phyloP scores from a whole-genome alignment of 2,797 vertebrate species.

The Brotula barbata region DNA sequence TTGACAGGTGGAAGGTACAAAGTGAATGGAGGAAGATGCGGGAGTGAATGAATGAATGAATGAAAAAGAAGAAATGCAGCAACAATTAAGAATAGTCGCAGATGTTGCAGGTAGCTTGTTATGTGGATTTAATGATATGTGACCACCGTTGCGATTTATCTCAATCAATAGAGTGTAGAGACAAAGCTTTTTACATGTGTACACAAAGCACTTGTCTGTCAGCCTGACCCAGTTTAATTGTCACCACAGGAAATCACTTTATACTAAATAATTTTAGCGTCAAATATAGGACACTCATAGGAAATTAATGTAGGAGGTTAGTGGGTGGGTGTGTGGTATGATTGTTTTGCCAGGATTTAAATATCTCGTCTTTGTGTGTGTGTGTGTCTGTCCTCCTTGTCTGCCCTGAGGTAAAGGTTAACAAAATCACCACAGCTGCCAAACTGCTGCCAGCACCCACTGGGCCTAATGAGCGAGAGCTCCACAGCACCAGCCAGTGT shows the following conservation, averaged over 20 bases:
- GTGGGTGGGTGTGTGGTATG: slow-evolving; percentile 21
- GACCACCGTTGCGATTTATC: slow-evolving; percentile 6
- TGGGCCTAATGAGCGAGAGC: slow-evolving; percentile 69
- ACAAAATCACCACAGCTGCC: slow-evolving; percentile 73
- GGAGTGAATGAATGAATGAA: too few species aligned
- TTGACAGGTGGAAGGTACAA: too few species aligned
- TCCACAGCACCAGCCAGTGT: slow-evolving; percentile 48
- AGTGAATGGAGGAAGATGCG: too few species aligned
- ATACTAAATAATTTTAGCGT: slow-evolving; percentile 4
- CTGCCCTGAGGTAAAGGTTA: slow-evolving; percentile 75
- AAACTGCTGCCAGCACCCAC: slow-evolving; percentile 68
- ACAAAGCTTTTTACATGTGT: slow-evolving; percentile 4
- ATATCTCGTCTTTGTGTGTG: slow-evolving; percentile 47
- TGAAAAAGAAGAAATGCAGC: too few species aligned
- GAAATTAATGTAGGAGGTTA: slow-evolving; percentile 15
- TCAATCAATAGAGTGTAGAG: slow-evolving; percentile 18
- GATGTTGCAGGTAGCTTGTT: slow-evolving; percentile 3
- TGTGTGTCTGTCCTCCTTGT: slow-evolving; percentile 37
- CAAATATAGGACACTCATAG: slow-evolving; percentile 10
- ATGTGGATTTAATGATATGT: background rate
- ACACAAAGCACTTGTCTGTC: slow-evolving; percentile 9
- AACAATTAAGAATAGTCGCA: too few species aligned
- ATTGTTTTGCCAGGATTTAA: slow-evolving; percentile 43
- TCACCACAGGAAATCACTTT: slow-evolving; percentile 37
- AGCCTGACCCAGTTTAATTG: slow-evolving; percentile 16